Evolutionary conservation across 2,888 invertebrate species (phyloP), one percentile per base, ranked within the genome.

Genomic region (Diaprepes abbreviatus): DNA sequence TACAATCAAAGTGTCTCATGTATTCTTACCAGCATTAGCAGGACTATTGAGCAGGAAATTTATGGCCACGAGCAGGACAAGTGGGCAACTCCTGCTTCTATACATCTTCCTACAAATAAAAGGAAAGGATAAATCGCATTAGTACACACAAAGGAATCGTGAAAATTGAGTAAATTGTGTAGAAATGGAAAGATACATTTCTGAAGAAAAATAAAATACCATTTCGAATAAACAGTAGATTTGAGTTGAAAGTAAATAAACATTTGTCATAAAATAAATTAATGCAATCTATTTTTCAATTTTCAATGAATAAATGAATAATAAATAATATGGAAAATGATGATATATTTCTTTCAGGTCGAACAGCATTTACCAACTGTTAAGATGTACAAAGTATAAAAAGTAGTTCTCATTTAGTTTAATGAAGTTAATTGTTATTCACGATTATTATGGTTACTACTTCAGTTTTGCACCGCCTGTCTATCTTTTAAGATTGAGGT

Each of bases 31-130:
- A 16, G 67, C 64, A 58, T 64, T 60, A 58, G 67, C 64, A 31
- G 64, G 64, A 67, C 64, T 59, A 71, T 59, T 55, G 64, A 71
- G 59, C 60, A 71, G 71, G 64, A 71, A 67, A 71, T 71, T 71
- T 50, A 71, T 58, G 58, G 63, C 62, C 66, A 66, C 58, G 19
- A 71, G 55, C 58, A 64, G 52, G 54, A 66, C 52, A 38, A 70
- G 36, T 52, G 54, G 55, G 57, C 65, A 62, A 62, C 28, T 57
- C 55, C 48, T 36, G 60, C 43, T 66, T 65, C 40, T 45, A 70
- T 70, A 60, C 70, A 70, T 70, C 57, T 70, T 66, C 50, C 70
- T 70, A 66, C n/a, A 58, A 58, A 40, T 43, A 36, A 58, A 58
- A 58, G 31, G n/a, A 70, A 59, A 59, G 35, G 65, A 57, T 66